A percentile compares a stretch with the other conserved stretches of the same genome.
Evolutionary conservation across 2,797 vertebrate genomes (phyloP).

Genomic region (Brotogeris chrysoptera): DNA sequence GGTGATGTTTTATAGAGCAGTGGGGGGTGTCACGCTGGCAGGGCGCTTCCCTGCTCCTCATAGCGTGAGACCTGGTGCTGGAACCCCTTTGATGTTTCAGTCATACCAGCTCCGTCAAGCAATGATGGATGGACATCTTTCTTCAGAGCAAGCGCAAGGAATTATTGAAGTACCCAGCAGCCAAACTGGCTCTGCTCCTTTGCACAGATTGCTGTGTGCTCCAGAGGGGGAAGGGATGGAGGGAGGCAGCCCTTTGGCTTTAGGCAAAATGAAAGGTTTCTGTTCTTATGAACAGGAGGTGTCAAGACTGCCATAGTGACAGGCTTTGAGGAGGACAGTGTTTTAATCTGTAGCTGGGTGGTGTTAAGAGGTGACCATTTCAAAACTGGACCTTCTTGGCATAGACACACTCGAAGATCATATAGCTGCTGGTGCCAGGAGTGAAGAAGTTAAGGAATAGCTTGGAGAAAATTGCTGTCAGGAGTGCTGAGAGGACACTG

Average conservation of each 20-base stretch:
- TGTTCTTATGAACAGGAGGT: not conserved
- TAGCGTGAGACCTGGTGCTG: not conserved
- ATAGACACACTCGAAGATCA: fast-evolving
- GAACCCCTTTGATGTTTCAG: not conserved
- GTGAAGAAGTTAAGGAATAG: not conserved
- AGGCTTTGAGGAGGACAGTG: not conserved
- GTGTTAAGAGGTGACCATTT: not conserved
- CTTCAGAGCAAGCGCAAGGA: not conserved
- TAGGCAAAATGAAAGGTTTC: not conserved
- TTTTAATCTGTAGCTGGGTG: not conserved
- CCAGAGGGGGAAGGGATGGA: not conserved
- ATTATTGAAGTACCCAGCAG: not conserved
- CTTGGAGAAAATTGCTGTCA: not conserved
- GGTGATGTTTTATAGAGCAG: not conserved
- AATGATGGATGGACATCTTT: not conserved
- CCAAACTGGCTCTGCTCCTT: not conserved
- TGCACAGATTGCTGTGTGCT: fast-evolving
- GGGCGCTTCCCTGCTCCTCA: not conserved
- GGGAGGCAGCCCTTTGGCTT: not conserved
- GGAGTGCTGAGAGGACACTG: not conserved
- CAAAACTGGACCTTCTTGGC: not conserved
- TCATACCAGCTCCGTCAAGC: not conserved
- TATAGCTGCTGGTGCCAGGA: not conserved
- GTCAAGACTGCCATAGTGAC: not conserved
- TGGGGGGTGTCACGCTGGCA: not conserved